Percentiles rank a stretch among this genome's conserved stretches.
These are phyloP conservation scores for Pachymerium ferrugineum DNA, from an alignment of 2,888 invertebrate species.

Conservation along the genomic window DNA sequence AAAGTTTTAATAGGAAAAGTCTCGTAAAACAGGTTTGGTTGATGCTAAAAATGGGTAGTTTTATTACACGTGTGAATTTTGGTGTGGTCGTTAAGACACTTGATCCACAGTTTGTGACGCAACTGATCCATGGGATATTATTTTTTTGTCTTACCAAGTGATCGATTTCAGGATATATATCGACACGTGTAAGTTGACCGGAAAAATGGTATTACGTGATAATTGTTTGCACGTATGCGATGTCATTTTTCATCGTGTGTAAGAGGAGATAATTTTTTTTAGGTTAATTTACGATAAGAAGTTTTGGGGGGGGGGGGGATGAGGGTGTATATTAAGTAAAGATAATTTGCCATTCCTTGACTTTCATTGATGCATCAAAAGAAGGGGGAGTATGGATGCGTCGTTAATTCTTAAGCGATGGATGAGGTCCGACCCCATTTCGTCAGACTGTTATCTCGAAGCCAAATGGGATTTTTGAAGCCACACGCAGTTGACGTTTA, in stretches of 20 bases:
- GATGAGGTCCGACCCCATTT: background rate
- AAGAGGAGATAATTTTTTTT: background rate
- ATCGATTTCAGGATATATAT: background rate
- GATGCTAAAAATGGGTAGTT: background rate
- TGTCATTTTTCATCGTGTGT: background rate
- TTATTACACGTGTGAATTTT: constrained; percentile 9
- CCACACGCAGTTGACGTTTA: background rate
- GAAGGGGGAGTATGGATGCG: background rate
- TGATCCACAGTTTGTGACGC: background rate
- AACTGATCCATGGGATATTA: background rate
- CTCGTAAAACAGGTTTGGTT: background rate
- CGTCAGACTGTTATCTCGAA: background rate
- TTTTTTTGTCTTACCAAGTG: background rate
- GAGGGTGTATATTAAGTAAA: no score
- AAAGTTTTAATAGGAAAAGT: no score
- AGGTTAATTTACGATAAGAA: no score
- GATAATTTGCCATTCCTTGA: no score
- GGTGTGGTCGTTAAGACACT: background rate
- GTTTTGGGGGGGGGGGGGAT: no score
- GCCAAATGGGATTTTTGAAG: background rate
- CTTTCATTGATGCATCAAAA: background rate
- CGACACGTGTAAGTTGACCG: constrained; percentile 12
- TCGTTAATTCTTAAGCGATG: background rate
- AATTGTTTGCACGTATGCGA: no score
- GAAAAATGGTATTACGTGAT: background rate